Base-by-base conservation (phyloP, 37 sponge, comb jelly and placozoan genomes). In the Halichondria panicea region DNA sequence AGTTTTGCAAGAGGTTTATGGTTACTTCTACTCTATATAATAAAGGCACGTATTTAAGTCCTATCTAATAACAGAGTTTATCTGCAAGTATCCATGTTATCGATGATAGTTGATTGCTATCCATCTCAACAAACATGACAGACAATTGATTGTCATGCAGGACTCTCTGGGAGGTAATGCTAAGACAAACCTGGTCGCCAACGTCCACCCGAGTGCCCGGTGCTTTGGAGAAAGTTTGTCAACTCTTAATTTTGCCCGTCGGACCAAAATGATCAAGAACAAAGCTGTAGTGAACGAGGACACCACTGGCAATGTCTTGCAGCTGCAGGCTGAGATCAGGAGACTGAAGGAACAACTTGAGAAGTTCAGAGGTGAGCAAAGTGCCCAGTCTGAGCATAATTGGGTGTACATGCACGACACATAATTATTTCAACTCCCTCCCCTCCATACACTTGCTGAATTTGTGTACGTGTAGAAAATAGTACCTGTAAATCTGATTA, bases 81-180 rank as follows among this genome's bases (percentile, higher is more conserved):
- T n/a, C n/a, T n/a, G n/a, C n/a, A n/a, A n/a, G n/a, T n/a, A n/a
- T n/a, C n/a, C n/a, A n/a, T n/a, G n/a, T n/a, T n/a, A n/a, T n/a
- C n/a, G n/a, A n/a, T n/a, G n/a, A n/a, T n/a, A n/a, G n/a, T n/a
- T n/a, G n/a, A n/a, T n/a, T n/a, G n/a, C n/a, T n/a, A n/a, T n/a
- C n/a, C n/a, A n/a, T n/a, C n/a, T n/a, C n/a, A n/a, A n/a, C n/a
- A n/a, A n/a, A n/a, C n/a, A n/a, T n/a, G n/a, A n/a, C 12, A 56
- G 3, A 9, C 19, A 21, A 43, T 25, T 67, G 13, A n/a, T 70
- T 70, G 28, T 25, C 12, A 28, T 54, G 9, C 60, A 93, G 94
- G 91, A 93, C 55, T 84, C 91, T 70, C 83, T 93, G 2, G 94
- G 94, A 40, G 94, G 94, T 19, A 93, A 93, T 73, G 91, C 94